Conservation (phyloP, 2,888 invertebrate species). For the Branchinecta sandiegonensis region DNA sequence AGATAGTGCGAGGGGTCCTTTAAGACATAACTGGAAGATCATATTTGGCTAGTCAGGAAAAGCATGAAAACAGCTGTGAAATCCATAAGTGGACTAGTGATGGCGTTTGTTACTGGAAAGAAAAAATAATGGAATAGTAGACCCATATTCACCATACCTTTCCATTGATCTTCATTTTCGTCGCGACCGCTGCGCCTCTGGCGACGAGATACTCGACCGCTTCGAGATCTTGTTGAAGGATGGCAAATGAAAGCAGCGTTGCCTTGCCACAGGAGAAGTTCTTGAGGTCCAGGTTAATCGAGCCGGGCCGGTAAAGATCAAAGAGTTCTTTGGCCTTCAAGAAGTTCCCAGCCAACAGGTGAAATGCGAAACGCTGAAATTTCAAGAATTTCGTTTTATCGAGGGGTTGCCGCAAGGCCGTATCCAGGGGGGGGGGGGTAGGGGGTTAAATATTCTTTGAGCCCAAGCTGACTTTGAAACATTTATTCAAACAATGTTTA, state of each 20-base stretch:
- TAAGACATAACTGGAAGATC: too few species aligned
- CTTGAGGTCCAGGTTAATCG: neutral
- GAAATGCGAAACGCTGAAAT: neutral
- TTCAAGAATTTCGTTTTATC: neutral
- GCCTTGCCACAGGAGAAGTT: conserved; percentile 5
- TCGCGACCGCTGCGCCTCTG: neutral
- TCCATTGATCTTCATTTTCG: conserved; percentile 6
- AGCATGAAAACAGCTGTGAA: too few species aligned
- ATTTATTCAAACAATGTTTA: too few species aligned
- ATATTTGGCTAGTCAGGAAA: too few species aligned
- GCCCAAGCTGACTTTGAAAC: too few species aligned
- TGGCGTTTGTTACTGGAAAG: too few species aligned
- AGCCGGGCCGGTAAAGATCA: neutral
- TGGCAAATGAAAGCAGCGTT: neutral
- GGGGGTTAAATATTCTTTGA: too few species aligned
- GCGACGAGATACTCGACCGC: neutral
- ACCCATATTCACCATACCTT: neutral
- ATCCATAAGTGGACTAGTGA: too few species aligned
- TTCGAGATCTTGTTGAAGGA: neutral
- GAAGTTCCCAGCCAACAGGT: neutral
- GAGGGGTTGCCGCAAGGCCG: too few species aligned
- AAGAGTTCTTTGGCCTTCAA: neutral
- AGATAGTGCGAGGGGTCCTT: too few species aligned
- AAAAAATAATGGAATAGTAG: too few species aligned
- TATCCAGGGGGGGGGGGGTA: too few species aligned